Conservation (phyloP, 1,140 invertebrate genomes). For the Zaprionus tsacasi region DNA sequence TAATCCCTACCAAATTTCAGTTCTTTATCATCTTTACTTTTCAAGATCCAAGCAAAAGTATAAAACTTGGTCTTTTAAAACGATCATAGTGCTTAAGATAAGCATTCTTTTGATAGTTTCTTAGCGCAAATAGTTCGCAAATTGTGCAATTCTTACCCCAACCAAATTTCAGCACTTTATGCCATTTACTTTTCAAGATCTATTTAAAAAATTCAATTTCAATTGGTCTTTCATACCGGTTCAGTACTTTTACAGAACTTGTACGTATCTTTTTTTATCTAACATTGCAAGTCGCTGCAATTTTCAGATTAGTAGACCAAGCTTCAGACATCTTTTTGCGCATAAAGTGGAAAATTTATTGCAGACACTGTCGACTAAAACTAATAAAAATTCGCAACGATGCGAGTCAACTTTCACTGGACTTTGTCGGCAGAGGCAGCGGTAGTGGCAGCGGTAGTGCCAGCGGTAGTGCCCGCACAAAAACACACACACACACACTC, state of each 20-base stretch:
- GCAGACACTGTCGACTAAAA: slow-evolving; percentile 37
- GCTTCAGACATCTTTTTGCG: slow-evolving; percentile 5
- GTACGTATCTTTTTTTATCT: background rate
- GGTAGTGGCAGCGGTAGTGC: slow-evolving; percentile 8
- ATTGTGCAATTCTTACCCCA: background rate
- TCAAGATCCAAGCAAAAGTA: background rate
- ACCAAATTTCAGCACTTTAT: background rate
- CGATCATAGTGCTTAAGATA: no score
- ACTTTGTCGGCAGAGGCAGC: slow-evolving; percentile 22
- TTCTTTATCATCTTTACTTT: background rate
- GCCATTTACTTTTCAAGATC: background rate
- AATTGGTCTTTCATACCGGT: background rate
- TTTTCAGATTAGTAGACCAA: slow-evolving; percentile 14
- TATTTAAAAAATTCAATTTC: background rate
- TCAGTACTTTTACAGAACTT: background rate
- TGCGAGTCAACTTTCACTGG: slow-evolving; percentile 70
- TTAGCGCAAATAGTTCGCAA: no score
- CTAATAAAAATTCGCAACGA: slow-evolving; percentile 57
- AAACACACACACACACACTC: slow-evolving; percentile 10
- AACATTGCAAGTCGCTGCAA: background rate
- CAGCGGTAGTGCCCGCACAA: background rate
- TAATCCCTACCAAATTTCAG: background rate
- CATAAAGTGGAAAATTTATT: slow-evolving; percentile 68
- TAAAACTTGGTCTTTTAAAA: background rate
- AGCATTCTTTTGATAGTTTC: no score